Base-by-base conservation (phyloP, 2,113 vertebrate species). In the Cariama cristata region DNA sequence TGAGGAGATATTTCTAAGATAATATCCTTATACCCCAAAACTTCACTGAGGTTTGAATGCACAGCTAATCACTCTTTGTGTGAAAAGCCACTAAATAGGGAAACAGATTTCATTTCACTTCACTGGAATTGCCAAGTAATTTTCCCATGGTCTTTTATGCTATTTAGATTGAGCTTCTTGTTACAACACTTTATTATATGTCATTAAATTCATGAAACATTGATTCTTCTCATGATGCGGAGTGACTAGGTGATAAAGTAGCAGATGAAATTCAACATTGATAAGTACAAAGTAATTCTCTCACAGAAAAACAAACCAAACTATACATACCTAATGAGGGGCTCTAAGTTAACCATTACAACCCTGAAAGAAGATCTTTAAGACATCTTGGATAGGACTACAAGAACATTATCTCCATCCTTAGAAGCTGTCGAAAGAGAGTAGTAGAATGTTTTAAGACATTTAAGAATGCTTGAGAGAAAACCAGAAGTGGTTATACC, bases 151-250 rank as follows among this genome's bases (percentile, higher is more conserved):
- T 73, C 30, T 93, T 95, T 85, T 85, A 58, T 53, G 49, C 22
- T 92, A 79, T 60, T 87, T 88, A 88, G 81, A 64, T 86, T 90
- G 64, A 79, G 53, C 62, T 95, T 75, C 89, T 87, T 71, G 33
- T 88, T 88, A 55, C 35, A 76, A 30, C 11, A 69, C 62, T 91
- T 93, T 58, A 92, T 83, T 88, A 58, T 76, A 80, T 73, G 83
- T 60, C 82, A 88, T 92, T 90, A 86, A 88, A 90, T 88, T 86
- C 90, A 74, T 90, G 88, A 96, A 95, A 92, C 50, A 86, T 86
- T 92, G 63, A 90, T 95, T 96, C 77, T 69, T 95, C 28, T 95
- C 53, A 66, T 77, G 71, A 82, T 86, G 67, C 21, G 58, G 59
- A 88, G 19, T 69, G 71, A 83, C 60, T 90, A 60, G 85, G 77